Evolutionary conservation across 2,888 invertebrate species (phyloP), one percentile per base, ranked within the genome.

Genomic region (Neoscelio sp.): DNA sequence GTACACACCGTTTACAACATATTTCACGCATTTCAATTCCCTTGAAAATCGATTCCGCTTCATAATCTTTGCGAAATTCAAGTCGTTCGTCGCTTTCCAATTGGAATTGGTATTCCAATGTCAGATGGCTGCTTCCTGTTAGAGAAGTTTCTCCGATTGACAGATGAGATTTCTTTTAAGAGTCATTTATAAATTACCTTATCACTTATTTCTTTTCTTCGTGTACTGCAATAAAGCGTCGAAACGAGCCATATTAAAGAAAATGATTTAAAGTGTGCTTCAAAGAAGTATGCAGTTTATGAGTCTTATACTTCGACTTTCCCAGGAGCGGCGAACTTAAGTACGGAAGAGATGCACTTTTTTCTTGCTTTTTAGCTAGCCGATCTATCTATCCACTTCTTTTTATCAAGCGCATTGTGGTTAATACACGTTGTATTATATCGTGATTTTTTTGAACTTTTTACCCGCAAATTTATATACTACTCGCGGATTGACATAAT

Each of bases 161-260:
- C 48, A 38, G 46, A 58, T 58, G 26, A 68, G 56, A 48, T 68
- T 46, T 46, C 12, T 13, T 48, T 30, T 23, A 15, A 48, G 26
- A 52, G 48, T 64, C 46, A 64, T 64, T 64, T 64, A 64, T 50
- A 52, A 67, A 67, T 67, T 30, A 56, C 35, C 26, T 67, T 54
- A 44, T 54, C 67, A 12, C 38, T 54, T 35, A 33, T 54, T 40
- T 65, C 23, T 42, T 15, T 54, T 30, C 23, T 17, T 42, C 18
- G n/a, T 42, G 12, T 30, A n/a, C 7, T 20, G 48, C 70, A 58
- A 70, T 70, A 70, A 70, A 70, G 70, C 58, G 38, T 30, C 18
- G 70, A 56, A 67, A 58, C 28, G 58, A 70, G 58, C 40, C 50
- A 13, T 58, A 70, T 70, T 70, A 58, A 70, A 70, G 58, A 40